Conservation (phyloP, 2,888 invertebrate genomes). For the Bombylius discolor region DNA sequence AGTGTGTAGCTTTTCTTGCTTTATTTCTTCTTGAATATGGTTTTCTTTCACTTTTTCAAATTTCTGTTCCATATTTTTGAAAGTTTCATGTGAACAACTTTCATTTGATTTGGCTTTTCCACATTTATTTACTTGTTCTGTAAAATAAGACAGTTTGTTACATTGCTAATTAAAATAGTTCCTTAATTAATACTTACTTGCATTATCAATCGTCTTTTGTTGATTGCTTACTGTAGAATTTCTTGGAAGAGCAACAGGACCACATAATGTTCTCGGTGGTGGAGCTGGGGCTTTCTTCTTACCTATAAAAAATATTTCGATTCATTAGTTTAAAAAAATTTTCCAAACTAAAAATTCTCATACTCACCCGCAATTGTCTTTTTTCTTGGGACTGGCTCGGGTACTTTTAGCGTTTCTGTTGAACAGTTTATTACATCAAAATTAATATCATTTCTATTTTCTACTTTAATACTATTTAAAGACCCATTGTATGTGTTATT, state of each 20-base stretch:
- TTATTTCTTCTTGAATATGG: no score
- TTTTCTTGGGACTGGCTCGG: constrained; percentile 33
- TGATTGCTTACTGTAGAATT: constrained; percentile 1
- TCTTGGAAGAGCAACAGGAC: constrained; percentile 21
- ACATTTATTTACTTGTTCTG: neutral
- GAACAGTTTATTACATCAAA: constrained; percentile 3
- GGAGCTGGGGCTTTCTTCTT: constrained; percentile 32
- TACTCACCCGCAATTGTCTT: constrained; percentile 17
- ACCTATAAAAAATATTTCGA: neutral
- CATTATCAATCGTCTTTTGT: neutral
- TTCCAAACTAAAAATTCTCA: neutral
- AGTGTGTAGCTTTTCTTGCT: neutral
- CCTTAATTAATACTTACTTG: neutral
- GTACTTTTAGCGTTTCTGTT: constrained; percentile 15
- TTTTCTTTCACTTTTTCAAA: no score
- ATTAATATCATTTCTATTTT: no score
- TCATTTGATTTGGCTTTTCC: neutral
- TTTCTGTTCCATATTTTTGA: no score
- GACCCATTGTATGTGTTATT: no score
- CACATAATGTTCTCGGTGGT: constrained; percentile 20
- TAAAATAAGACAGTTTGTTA: neutral
- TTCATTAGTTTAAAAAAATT: neutral
- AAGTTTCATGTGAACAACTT: neutral
- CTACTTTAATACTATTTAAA: no score
- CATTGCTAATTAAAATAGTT: no score